Evolutionary conservation across 2,888 invertebrate species (phyloP).

Genomic region (Oscheius onirici): DNA sequence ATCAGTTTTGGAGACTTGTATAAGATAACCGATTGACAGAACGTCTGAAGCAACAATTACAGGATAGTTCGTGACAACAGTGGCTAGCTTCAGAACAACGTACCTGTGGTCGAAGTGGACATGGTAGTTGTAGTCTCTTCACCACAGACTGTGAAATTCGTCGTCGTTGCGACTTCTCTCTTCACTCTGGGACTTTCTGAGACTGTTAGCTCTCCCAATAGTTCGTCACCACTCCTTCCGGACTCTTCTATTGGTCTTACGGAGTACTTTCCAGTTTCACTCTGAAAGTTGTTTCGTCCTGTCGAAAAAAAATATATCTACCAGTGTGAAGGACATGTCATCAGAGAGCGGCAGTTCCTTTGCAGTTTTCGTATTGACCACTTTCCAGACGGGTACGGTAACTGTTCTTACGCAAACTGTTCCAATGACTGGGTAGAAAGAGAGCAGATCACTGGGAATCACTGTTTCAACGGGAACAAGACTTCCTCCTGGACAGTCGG

Average conservation of each 20-base stretch:
- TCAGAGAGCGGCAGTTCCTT: not conserved
- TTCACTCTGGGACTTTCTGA: not conserved
- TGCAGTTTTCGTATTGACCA: not conserved
- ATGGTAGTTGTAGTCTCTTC: too few relatives aligned
- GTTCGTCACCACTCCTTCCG: not conserved
- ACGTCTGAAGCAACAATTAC: too few relatives aligned
- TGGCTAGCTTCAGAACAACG: too few relatives aligned
- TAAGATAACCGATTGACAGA: too few relatives aligned
- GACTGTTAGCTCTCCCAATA: not conserved
- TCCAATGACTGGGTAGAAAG: not conserved
- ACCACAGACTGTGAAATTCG: too few relatives aligned
- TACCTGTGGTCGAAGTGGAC: too few relatives aligned
- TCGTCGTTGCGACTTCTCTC: not conserved
- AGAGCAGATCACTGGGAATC: not conserved
- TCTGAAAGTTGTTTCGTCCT: not conserved
- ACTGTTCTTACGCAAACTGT: not conserved
- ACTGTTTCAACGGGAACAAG: not conserved
- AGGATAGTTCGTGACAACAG: too few relatives aligned
- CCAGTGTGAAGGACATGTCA: not conserved
- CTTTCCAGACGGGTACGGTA: not conserved
- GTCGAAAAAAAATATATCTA: not conserved
- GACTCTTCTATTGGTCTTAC: not conserved
- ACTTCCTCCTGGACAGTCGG: not conserved
- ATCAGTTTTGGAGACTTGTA: too few relatives aligned
- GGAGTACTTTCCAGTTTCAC: not conserved